Evolutionary conservation across 2,797 vertebrate species (phyloP), one percentile per base, ranked within the genome.

Genomic region (Staurois parvus): DNA sequence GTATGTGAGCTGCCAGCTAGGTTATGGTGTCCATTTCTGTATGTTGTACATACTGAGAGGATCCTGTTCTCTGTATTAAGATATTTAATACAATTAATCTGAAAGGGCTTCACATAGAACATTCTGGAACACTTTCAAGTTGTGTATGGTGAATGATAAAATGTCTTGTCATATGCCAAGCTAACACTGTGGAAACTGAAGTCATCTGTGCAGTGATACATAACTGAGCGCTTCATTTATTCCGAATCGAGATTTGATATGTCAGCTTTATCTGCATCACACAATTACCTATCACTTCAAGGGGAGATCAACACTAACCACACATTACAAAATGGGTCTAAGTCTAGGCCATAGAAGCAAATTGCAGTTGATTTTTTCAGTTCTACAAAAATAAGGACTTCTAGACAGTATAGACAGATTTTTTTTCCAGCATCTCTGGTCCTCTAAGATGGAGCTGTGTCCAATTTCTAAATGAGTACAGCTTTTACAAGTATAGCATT

Each of bases 81-180:
- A 84, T 86, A 17, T 83, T 86, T 76, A 83, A 87, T 84, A 69
- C 81, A 83, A 69, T 83, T 68, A 78, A 67, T 83, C 74, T 84
- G 64, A 87, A 87, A 87, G 85, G 85, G 85, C 85, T 87, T 83
- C 76, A 83, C 40, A 79, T 79, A 79, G 70, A 81, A 81, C 66
- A 85, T 81, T 73, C n/a, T 37, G 40, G 52, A 69, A 64, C n/a
- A 42, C n/a, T 19, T 86, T 67, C 12, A 62, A 67, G 67, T 69
- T 45, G 70, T 37, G 19, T 73, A 21, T 79, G 45, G 75, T 81
- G 45, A 83, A 83, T 83, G 69, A 87, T 74, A 69, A 72, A n/a
- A 64, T 70, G 21, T 15, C 17, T 28, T 72, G 37, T 34, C 59
- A 56, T 74, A 13, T 68, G 56, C 80, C 69, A 32, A 30, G 30